Evolutionary conservation across 2,888 invertebrate genomes (phyloP).

Genomic region (Odontocolon sp.): DNA sequence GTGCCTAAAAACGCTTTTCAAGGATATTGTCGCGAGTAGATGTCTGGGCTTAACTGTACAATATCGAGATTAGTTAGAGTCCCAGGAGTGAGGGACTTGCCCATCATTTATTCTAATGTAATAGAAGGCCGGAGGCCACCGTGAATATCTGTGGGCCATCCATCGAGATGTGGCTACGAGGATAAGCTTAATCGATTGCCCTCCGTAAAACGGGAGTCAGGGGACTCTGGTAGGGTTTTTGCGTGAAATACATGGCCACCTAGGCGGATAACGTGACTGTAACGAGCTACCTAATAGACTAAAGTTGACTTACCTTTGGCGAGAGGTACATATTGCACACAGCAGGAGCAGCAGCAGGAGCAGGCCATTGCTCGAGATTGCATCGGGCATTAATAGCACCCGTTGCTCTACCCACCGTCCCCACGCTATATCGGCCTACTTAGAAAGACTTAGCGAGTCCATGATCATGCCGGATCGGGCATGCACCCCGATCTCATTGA

Average conservation of each 20-base stretch:
- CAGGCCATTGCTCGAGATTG: slow-evolving; percentile 43
- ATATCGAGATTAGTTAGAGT: not conserved
- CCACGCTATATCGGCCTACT: slow-evolving; percentile 38
- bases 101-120: slow-evolving; percentile 25
- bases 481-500: slow-evolving; percentile 1
- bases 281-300: slow-evolving; percentile 57
- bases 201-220: not conserved
- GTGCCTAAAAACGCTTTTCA: too few relatives aligned
- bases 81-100: not conserved
- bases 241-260: slow-evolving; percentile 39
- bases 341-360: slow-evolving; percentile 14
- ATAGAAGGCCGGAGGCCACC: not conserved
- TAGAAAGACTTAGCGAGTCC: slow-evolving; percentile 30
- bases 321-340: slow-evolving; percentile 42
- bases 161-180: slow-evolving; percentile 44
- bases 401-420: not conserved
- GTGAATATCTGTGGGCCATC: slow-evolving; percentile 22
- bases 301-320: slow-evolving; percentile 36
- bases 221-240: slow-evolving; percentile 33
- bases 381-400: slow-evolving; percentile 56
- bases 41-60: not conserved
- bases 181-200: slow-evolving; percentile 53
- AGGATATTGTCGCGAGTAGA: too few relatives aligned
- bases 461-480: slow-evolving; percentile 32
- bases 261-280: slow-evolving; percentile 49